Base-by-base conservation (phyloP, 2,888 invertebrate species). In the Hemithea aestivaria region DNA sequence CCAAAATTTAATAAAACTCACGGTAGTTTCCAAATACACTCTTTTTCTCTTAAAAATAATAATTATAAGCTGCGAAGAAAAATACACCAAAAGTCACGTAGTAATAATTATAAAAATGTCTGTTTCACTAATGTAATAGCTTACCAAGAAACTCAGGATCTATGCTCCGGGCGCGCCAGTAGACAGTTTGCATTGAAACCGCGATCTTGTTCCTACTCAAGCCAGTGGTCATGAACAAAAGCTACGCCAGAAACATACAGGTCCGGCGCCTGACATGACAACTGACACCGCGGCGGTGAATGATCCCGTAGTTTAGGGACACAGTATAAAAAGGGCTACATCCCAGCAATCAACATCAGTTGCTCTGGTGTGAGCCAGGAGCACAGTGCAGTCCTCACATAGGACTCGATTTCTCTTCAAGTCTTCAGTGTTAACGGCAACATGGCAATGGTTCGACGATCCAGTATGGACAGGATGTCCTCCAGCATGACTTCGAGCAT, bases 401-500 rank as follows among this genome's bases (percentile, higher is more conserved):
- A 54, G 68, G 66, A 67, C 70, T 58, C 51, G 39, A 42, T 42
- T 39, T 47, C 35, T 54, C 46, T 55, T 53, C 12, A 20, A 1
- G 24, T 16, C 35, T 53, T 55, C 40, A 57, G 49, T 46, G 49
- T 56, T 40, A 54, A 52, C 57, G 51, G 56, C 59, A 73, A 66
- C 44, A 80, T 79, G 78, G 67, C 80, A 56, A 77, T 78, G 74
- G 80, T 78, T 40, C 68, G 78, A 58, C 71, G 80, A 61, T 80
- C 84, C 51, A 83, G 79, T 56, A 83, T 84, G 78, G 87, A 87
- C 70, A 79, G 85, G 53, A 87, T 87, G 87, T 85, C 87, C 54
- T 81, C 80, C 40, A 87, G 82, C 66, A 88, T 83, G 84, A 87
- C 82, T 33, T 87, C 87, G 38, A 88, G 87, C 58, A 83, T 87